Evolutionary conservation across 2,797 vertebrate species (phyloP).

Genomic region (Urosaurus nigricauda): DNA sequence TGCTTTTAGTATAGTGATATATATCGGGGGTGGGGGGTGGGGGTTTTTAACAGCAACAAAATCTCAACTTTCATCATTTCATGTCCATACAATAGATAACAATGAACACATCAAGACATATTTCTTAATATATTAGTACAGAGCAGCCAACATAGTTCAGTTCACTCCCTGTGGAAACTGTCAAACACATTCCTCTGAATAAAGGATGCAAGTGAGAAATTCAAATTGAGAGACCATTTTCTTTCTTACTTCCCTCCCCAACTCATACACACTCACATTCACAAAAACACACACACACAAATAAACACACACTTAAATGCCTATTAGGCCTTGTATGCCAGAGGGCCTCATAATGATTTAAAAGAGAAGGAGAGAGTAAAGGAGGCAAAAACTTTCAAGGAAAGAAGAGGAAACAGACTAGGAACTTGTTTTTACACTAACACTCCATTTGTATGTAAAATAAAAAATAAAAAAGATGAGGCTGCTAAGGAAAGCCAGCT

Average conservation of each 20-base stretch:
- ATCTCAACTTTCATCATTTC: conserved; percentile 57
- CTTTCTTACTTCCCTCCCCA: neutral
- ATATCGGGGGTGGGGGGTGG: neutral
- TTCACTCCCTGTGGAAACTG: conserved; percentile 45
- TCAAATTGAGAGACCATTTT: conserved; percentile 50
- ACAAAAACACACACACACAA: neutral
- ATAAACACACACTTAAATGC: conserved; percentile 32
- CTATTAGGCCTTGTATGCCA: conserved; percentile 32
- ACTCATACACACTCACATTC: neutral
- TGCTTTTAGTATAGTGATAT: conserved; percentile 60
- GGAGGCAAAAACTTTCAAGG: neutral
- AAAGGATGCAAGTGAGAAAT: conserved; percentile 48
- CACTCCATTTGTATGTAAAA: conserved; percentile 28
- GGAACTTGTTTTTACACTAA: conserved; percentile 39
- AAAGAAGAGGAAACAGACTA: conserved; percentile 35
- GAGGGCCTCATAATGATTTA: conserved; percentile 39
- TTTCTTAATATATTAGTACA: conserved; percentile 51
- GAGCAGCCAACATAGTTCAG: conserved; percentile 49
- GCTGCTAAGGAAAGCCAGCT: neutral
- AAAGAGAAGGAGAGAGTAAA: conserved; percentile 13
- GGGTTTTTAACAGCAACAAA: conserved; percentile 53
- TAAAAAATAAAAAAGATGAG: neutral
- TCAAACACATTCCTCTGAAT: conserved; percentile 46
- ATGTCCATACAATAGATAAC: conserved; percentile 62
- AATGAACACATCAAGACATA: conserved; percentile 48